Evolutionary conservation across 1,140 invertebrate species (phyloP).

Genomic region (Euura lappo): DNA sequence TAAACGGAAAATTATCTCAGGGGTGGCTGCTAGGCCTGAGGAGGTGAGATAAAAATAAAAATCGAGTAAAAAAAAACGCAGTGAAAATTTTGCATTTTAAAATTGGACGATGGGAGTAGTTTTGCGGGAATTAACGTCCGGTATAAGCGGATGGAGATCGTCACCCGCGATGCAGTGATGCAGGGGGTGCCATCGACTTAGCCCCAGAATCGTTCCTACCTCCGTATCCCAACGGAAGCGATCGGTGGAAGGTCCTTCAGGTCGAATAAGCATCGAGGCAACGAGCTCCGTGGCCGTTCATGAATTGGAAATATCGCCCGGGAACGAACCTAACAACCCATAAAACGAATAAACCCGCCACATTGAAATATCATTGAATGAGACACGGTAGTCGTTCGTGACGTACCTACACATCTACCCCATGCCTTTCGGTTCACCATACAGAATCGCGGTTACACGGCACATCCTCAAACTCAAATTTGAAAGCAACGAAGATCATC

Average conservation of each 20-base stretch:
- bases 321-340: constrained; percentile 48
- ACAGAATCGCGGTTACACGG: background rate
- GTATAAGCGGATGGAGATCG: too few species aligned
- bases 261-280: constrained; percentile 20
- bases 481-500: too few species aligned
- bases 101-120: too few species aligned
- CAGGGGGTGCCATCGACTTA: too few species aligned
- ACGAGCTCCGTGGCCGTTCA: constrained; percentile 41
- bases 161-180: too few species aligned
- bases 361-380: constrained; percentile 26
- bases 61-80: too few species aligned
- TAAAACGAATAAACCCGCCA: constrained; percentile 50
- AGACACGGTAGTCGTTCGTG: background rate
- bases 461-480: too few species aligned
- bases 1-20: too few species aligned
- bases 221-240: background rate
- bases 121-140: too few species aligned
- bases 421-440: background rate
- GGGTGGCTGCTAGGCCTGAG: too few species aligned
- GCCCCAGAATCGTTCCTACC: background rate
- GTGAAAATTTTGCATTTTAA: too few species aligned
- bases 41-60: too few species aligned
- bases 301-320: constrained; percentile 54
- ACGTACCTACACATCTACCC: background rate
- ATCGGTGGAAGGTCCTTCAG: constrained; percentile 2